phyloP scores from a whole-genome alignment of 2,888 invertebrate species.

The Sarcophaga variegata region DNA sequence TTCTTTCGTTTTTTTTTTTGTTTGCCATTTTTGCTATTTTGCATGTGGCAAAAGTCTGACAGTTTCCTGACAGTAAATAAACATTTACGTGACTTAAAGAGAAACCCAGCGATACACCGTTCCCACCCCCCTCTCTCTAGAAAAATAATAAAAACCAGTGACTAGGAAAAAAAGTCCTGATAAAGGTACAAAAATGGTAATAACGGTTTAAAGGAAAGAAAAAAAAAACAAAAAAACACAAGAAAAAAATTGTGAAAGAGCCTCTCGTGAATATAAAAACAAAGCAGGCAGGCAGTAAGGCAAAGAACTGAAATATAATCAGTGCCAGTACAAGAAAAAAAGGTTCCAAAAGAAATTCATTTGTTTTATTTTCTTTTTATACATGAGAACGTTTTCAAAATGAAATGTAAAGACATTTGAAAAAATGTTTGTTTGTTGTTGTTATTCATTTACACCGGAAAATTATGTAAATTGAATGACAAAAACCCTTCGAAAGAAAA shows the following conservation, averaged over 20 bases:
- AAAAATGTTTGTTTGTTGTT: background rate
- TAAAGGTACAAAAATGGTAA: constrained; percentile 45
- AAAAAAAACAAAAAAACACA: background rate
- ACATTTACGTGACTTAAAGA: constrained; percentile 62
- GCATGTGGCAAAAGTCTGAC: constrained; percentile 52
- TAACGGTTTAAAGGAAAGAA: constrained; percentile 14
- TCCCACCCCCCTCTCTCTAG: background rate
- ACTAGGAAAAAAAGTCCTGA: constrained; percentile 10
- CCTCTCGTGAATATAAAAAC: no score
- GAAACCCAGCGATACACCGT: background rate
- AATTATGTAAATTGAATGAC: constrained; percentile 39
- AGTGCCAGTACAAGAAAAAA: background rate
- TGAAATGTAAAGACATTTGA: constrained; percentile 21
- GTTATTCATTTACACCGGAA: constrained; percentile 21
- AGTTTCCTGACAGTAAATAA: constrained; percentile 58
- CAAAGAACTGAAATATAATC: background rate
- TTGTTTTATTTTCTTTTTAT: background rate
- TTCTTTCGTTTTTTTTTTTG: no score
- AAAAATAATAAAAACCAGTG: background rate
- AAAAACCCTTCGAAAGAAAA: background rate
- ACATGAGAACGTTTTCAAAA: constrained; percentile 5
- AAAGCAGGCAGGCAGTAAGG: no score
- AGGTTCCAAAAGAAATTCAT: background rate
- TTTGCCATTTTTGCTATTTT: constrained; percentile 19
- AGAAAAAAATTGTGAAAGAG: background rate